Evolutionary conservation across 2,888 invertebrate species (phyloP), one percentile per base, ranked within the genome.

Genomic region (Lasioglossum figueresi): DNA sequence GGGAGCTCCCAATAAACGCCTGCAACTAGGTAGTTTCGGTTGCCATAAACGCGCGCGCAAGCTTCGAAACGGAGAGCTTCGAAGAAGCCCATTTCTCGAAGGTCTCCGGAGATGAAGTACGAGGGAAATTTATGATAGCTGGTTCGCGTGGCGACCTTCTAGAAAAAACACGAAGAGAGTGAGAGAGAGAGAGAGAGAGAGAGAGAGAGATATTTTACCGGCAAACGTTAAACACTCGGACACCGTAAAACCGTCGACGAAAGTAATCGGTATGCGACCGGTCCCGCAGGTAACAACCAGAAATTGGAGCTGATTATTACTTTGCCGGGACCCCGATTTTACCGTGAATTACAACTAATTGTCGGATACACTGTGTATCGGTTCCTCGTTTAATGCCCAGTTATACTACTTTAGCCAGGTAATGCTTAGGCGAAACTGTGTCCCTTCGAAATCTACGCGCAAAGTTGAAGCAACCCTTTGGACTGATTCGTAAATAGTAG

Each of bases 341-440:
- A 86, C 79, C 76, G 77, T 84, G 40, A 86, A 86, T 84, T 78
- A 84, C 73, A 66, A 76, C 81, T 87, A 81, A 87, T 86, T 83
- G 75, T 72, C 52, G 14, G 8, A 16, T 48, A 37, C 72, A 70
- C n/a, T 59, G 45, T n/a, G 37, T 48, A 78, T 79, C 27, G 56
- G 34, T 63, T 34, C 76, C 16, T 16, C 34, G n/a, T 59, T 73
- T n/a, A 68, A 75, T 34, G 74, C 56, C 31, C 68, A 16, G 40
- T 56, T 16, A 40, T 27, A 14, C 1, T 73, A 19, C 34, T 27
- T 27, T 68, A 45, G 1, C 56, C 10, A 10, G 63, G 19, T 14
- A 6, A 16, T 1, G 10, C 16, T 40, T 72, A 31, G 5, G 4
- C 23, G 27, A 23, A 43, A 27, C 19, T n/a, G 4, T n/a, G 4